Base-by-base conservation (phyloP, 2,113 vertebrate species). In the Burhinus bistriatus region DNA sequence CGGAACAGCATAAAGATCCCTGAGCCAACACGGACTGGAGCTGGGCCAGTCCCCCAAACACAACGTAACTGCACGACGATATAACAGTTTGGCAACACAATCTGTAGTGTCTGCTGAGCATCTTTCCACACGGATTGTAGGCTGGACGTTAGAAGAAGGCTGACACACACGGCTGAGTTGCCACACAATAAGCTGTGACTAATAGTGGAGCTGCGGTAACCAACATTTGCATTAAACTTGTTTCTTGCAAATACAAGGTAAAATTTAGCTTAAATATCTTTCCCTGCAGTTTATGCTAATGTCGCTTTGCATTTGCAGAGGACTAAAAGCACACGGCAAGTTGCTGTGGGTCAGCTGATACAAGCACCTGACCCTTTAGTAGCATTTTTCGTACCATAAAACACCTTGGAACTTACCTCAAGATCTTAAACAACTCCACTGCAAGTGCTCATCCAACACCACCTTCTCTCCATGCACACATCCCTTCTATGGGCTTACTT, bases 21-120 rank as follows among this genome's bases (percentile, higher is more conserved):
- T 51, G 64, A 89, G 83, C 93, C 69, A 64, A 27, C n/a, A 64
- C 72, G 55, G 64, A 2, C 77, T 3, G 51, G 55, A 83, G 87
- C 81, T 87, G 87, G 65, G 59, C 58, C 79, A 76, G 82, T 6
- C 11, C 55, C 69, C 69, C 3, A 3, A 36, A 71, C 34, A 40
- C 87, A 49, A 11, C 0, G 0, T 15, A 45, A 36, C 61, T 64
- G 88, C 75, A n/a, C 4, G 44, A 45, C 1, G 10, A 38, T 18
- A 0, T 2, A 75, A 21, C 42, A 66, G 29, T 22, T 83, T 62
- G 94, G 65, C 72, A 89, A 6, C 21, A 22, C 7, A 16, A 1
- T 3, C 69, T 25, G 15, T 26, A n/a, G 29, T 6, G 73, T 25
- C 40, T 40, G 44, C 91, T 79, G 72, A 94, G 73, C 57, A n/a